Evolutionary conservation across 2,113 vertebrate species (phyloP).

Genomic region (Manacus vitellinus): DNA sequence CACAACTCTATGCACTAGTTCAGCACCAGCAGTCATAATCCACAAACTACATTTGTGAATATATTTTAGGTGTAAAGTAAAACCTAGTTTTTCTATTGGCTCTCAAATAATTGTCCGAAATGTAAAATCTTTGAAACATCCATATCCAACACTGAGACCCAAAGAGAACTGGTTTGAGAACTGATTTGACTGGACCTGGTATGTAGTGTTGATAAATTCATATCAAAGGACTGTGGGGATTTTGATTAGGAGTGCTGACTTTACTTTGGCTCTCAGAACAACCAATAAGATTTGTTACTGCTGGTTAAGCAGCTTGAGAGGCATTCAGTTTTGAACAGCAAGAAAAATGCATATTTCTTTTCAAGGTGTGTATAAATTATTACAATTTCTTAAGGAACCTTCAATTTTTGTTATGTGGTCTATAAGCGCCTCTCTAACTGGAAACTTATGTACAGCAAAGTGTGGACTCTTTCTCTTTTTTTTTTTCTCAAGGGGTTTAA

Average conservation of each 20-base stretch:
- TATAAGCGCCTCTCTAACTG: background rate
- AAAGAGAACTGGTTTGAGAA: background rate
- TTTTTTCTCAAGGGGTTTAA: constrained; percentile 3
- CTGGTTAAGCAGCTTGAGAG: background rate
- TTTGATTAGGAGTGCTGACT: background rate
- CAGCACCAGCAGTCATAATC: background rate
- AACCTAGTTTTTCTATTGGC: background rate
- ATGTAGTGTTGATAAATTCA: background rate
- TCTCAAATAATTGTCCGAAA: background rate
- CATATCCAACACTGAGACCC: background rate
- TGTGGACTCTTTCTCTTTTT: background rate
- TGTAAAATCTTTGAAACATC: background rate
- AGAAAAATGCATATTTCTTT: background rate
- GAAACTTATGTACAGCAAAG: background rate
- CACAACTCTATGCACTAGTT: background rate
- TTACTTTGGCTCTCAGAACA: background rate
- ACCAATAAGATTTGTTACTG: background rate
- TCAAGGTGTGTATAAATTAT: background rate
- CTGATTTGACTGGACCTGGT: background rate
- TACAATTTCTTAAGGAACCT: background rate
- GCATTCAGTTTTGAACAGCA: background rate
- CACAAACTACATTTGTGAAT: background rate
- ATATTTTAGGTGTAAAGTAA: background rate
- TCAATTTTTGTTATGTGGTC: background rate
- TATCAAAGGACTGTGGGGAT: background rate